phyloP scores from a whole-genome alignment of 2,888 invertebrate genomes.

The Boloria euphrosyne region DNA sequence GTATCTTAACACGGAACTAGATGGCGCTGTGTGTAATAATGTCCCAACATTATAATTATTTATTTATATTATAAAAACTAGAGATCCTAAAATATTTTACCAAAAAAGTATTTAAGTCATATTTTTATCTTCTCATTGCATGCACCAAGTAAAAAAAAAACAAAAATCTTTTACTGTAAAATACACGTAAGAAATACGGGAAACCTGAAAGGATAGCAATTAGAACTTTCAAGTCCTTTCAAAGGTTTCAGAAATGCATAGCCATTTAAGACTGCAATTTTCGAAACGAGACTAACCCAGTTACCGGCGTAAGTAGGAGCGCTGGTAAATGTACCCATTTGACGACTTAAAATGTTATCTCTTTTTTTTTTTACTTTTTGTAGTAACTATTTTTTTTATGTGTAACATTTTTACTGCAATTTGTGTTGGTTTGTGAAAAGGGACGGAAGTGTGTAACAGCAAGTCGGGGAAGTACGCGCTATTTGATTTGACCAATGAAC shows the following conservation, averaged over 20 bases:
- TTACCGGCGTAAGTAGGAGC: constrained; percentile 4
- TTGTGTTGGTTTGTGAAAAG: too few relatives aligned
- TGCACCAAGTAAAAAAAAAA: too few relatives aligned
- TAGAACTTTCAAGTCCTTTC: constrained; percentile 22
- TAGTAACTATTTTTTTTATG: background rate
- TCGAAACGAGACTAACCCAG: constrained; percentile 26
- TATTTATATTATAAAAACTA: too few relatives aligned
- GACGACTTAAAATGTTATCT: constrained; percentile 7
- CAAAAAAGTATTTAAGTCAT: too few relatives aligned
- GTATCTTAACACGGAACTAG: too few relatives aligned
- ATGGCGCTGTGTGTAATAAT: too few relatives aligned
- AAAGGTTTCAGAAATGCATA: constrained; percentile 14
- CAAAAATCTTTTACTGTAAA: background rate
- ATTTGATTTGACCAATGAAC: too few relatives aligned
- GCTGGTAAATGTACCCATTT: constrained; percentile 5
- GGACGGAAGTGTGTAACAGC: too few relatives aligned
- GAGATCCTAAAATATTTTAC: too few relatives aligned
- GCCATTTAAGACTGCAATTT: constrained; percentile 21
- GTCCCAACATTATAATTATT: too few relatives aligned
- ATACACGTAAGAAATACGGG: constrained; percentile 3
- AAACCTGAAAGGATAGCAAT: constrained; percentile 22
- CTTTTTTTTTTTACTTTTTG: background rate
- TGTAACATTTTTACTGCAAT: background rate
- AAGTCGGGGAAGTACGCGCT: too few relatives aligned
- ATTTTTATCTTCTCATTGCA: background rate